Evolutionary conservation across 2,113 vertebrate genomes (phyloP).

Genomic region (Apteryx mantelli): DNA sequence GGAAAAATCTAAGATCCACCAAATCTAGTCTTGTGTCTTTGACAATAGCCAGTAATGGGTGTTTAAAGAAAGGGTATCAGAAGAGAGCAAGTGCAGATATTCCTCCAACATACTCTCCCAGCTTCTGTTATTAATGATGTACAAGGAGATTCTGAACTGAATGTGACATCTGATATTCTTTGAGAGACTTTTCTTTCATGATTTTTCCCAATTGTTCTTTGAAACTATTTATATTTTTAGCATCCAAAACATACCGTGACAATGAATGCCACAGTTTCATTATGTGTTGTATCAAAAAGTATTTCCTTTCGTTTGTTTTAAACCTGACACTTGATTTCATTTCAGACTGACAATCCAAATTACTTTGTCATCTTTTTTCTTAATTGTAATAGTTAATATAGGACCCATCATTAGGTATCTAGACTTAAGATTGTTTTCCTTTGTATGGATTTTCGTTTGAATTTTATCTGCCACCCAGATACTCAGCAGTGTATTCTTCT

Average conservation of each 20-base stretch:
- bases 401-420: neutral
- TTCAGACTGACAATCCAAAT: neutral
- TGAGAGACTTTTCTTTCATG: neutral
- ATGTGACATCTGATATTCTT: neutral
- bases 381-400: neutral
- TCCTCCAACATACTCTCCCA: neutral
- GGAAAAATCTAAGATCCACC: neutral
- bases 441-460: neutral
- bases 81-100: neutral
- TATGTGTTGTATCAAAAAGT: neutral
- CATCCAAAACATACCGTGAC: neutral
- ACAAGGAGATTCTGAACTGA: neutral
- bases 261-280: neutral
- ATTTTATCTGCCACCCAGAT: neutral
- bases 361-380: neutral
- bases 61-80: neutral
- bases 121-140: neutral
- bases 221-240: neutral
- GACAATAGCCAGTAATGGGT: neutral
- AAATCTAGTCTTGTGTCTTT: neutral
- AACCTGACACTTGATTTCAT: neutral
- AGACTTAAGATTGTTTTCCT: neutral
- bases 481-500: neutral
- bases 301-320: neutral
- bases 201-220: neutral